Evolutionary conservation across 2,888 invertebrate genomes (phyloP), one percentile per base, ranked within the genome.

Genomic region (Dastarcus helophoroides): DNA sequence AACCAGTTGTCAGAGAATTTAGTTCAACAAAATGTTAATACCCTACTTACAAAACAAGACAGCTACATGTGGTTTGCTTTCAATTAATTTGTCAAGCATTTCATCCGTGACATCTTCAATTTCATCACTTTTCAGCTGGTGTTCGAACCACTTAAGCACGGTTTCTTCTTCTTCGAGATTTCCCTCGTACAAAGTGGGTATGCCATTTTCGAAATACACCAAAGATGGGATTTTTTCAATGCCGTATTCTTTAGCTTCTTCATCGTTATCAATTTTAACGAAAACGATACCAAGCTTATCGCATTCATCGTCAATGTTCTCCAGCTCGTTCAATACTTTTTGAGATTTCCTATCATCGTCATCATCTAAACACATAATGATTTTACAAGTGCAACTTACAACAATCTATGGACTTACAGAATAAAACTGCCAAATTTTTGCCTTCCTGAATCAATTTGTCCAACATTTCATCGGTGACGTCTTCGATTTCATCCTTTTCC

Each of bases 41-140:
- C 40, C 44, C 43, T 53, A 72, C 82, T 80, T 71, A 89, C 90
- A 90, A 67, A 90, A 91, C 47, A 91, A 65, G 31, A 88, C 90
- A 27, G 89, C 90, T 42, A 91, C 85, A 56, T 83, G 79, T 4
- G 78, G 79, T 77, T 85, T 83, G 66, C 84, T 85, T 37, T 79
- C 79, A 46, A 91, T 80, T 43, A 91, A 78, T 54, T 86, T 70
- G 56, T 89, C 89, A 40, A 91, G 67, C 88, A 91, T 89, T 68
- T 91, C 89, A 58, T 90, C 88, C 10, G 89, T 91, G 33, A 91
- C 80, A 53, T 91, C 90, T 65, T 91, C 90, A 46, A 91, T 91
- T 66, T 90, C 86, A 58, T 91, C 90, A 46, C 74, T 79, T 47
- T 82, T 84, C 23, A 76, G 71, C 56, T 90, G 90, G 48, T 83